Evolutionary conservation across 2,113 vertebrate genomes (phyloP).

Genomic region (Trichechus manatus): DNA sequence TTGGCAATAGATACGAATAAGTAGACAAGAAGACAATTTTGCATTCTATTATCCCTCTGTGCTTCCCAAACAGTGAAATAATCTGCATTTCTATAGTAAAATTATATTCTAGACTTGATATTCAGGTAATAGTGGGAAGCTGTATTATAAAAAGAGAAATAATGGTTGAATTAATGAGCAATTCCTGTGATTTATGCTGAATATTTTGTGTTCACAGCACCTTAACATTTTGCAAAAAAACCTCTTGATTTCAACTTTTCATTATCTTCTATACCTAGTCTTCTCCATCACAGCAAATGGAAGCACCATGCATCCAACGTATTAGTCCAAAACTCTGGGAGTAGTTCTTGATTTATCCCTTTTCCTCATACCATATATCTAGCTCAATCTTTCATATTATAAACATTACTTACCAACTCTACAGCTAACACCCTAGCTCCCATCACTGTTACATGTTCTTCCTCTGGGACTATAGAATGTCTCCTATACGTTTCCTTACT

Average conservation of each 20-base stretch:
- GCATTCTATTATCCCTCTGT: background rate
- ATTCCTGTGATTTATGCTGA: background rate
- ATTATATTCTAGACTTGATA: background rate
- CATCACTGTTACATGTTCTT: background rate
- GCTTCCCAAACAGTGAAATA: background rate
- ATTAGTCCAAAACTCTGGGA: background rate
- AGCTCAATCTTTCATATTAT: background rate
- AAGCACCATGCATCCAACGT: background rate
- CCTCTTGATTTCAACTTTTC: background rate
- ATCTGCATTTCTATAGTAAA: conserved; percentile 40
- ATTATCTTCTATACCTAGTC: background rate
- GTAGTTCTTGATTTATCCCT: background rate
- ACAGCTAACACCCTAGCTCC: background rate
- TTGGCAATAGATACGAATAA: conserved; percentile 24
- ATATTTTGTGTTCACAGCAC: background rate
- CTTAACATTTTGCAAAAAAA: background rate
- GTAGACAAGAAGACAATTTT: background rate
- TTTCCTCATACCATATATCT: background rate
- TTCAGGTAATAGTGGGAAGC: background rate
- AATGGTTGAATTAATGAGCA: background rate
- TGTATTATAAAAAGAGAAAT: conserved; percentile 2
- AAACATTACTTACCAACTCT: background rate
- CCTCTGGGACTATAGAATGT: background rate
- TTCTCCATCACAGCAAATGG: background rate
- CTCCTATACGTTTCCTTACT: background rate